A percentile compares a stretch with the other conserved stretches of the same genome.
Conservation (phyloP, 2,888 invertebrate genomes). For the Mystacides longicornis region DNA sequence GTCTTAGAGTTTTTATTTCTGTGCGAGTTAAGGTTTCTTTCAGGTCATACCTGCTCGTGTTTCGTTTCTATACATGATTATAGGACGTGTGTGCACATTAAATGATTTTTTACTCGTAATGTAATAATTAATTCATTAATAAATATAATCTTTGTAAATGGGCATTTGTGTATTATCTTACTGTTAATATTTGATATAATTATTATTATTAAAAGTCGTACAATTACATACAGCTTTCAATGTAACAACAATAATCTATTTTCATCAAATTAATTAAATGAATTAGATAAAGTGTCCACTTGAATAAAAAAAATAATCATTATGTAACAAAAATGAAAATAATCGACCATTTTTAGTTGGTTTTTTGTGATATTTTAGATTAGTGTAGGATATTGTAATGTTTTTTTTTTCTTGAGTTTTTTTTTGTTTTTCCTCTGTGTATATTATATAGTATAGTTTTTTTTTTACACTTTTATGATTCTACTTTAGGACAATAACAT, state of each 20-base stretch:
- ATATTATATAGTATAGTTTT: not conserved
- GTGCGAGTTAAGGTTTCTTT: too few species aligned
- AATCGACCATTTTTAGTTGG: not conserved
- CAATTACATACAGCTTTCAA: too few species aligned
- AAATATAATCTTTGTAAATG: not conserved
- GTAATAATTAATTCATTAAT: not conserved
- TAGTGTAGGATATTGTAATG: not conserved
- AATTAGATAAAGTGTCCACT: too few species aligned
- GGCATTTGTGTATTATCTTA: slow-evolving; percentile 2
- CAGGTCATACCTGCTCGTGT: too few species aligned
- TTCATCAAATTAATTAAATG: too few species aligned
- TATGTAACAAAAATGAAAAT: not conserved
- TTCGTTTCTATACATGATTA: not conserved
- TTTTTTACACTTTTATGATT: not conserved
- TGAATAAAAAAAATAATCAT: not conserved
- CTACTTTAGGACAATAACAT: not conserved
- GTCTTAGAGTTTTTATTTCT: too few species aligned
- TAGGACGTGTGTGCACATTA: not conserved
- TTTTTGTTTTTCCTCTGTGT: not conserved
- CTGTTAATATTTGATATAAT: not conserved
- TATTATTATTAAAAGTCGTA: too few species aligned
- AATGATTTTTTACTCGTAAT: not conserved
- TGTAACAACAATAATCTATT: too few species aligned
- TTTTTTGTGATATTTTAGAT: not conserved
- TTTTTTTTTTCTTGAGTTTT: not conserved